Conservation (phyloP, 2,797 vertebrate species). For the Choloepus didactylus region DNA sequence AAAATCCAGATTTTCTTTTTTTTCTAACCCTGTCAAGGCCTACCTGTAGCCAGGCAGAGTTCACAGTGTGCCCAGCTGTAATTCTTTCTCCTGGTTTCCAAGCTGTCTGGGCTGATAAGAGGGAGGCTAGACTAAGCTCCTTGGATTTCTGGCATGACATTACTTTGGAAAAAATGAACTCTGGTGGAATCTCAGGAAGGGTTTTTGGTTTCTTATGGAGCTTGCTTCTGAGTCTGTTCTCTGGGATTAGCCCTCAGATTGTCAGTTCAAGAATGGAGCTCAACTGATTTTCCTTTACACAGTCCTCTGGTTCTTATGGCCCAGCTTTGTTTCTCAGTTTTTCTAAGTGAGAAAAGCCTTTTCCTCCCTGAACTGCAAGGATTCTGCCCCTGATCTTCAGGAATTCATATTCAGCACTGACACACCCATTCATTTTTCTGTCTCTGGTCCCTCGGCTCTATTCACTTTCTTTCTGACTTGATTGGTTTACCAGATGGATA, state of each 20-base stretch:
- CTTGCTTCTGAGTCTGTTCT: conserved; percentile 25
- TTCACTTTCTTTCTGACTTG: not conserved
- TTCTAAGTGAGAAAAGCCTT: not conserved
- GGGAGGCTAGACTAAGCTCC: conserved; percentile 11
- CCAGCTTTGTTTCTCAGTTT: not conserved
- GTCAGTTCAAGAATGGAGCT: not conserved
- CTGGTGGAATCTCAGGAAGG: conserved; percentile 56
- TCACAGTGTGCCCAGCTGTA: not conserved
- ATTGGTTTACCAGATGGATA: not conserved
- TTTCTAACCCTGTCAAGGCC: conserved; percentile 24
- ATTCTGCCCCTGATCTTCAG: not conserved
- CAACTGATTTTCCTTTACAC: not conserved
- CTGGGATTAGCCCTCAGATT: not conserved
- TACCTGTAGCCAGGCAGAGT: not conserved
- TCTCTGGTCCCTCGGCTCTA: not conserved
- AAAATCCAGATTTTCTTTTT: conserved; percentile 19
- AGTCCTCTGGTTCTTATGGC: not conserved
- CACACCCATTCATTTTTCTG: not conserved
- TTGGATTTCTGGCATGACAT: conserved; percentile 50
- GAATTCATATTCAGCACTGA: not conserved
- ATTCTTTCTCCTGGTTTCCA: conserved; percentile 66
- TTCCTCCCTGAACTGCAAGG: not conserved
- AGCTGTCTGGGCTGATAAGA: conserved; percentile 54
- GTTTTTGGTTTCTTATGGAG: conserved; percentile 48
- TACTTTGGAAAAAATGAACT: conserved; percentile 56